These are phyloP conservation scores for Aphyosemion australe DNA, from an alignment of 2,113 vertebrate species.

Conservation along the genomic window DNA sequence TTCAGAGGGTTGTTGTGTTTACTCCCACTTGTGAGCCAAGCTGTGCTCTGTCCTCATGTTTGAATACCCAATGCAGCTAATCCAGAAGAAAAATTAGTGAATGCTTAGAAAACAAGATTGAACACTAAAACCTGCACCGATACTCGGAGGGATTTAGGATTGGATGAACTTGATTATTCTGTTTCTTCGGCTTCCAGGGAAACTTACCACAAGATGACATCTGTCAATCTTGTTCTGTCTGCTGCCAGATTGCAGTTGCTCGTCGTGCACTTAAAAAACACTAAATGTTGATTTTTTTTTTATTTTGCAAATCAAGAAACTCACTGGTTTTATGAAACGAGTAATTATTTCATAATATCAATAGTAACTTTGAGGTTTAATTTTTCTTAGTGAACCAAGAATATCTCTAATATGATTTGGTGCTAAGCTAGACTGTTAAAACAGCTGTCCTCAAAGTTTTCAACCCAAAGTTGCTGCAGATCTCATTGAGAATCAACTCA, in stretches of 20 bases:
- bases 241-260: constrained; percentile 11
- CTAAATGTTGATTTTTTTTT: not conserved
- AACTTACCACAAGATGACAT: not conserved
- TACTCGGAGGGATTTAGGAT: not conserved
- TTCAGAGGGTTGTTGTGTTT: not conserved
- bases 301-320: no score
- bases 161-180: constrained; percentile 13
- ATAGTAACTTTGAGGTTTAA: no score
- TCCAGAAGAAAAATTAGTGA: not conserved
- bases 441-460: not conserved
- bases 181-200: not conserved
- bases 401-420: not conserved
- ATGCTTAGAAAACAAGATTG: not conserved
- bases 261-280: constrained; percentile 5
- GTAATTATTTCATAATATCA: no score
- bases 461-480: constrained; percentile 1
- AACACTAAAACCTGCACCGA: not conserved
- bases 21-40: constrained; percentile 1
- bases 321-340: no score
- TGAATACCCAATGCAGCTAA: not conserved
- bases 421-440: not conserved
- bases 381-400: no score
- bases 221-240: constrained; percentile 6
- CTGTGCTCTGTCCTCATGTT: not conserved
- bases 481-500: constrained; percentile 31